Evolutionary conservation across 2,797 vertebrate species (phyloP).

Genomic region (Ctenopoma multispine): DNA sequence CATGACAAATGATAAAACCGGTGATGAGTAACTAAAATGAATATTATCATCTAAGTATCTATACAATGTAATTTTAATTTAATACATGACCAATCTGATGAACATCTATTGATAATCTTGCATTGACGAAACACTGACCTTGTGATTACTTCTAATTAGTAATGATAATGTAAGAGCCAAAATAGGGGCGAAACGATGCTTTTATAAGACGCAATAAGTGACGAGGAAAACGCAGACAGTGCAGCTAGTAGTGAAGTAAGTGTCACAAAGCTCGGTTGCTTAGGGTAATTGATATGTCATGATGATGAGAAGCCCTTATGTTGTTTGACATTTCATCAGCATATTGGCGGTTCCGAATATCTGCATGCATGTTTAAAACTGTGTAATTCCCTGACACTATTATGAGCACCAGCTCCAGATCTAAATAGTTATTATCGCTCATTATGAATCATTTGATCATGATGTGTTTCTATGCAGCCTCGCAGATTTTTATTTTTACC

Average conservation of each 20-base stretch:
- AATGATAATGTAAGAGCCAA: slow-evolving; percentile 26
- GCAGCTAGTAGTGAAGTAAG: slow-evolving; percentile 53
- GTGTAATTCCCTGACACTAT: slow-evolving; percentile 67
- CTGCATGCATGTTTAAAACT: slow-evolving; percentile 56
- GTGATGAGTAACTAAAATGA: slow-evolving; percentile 14
- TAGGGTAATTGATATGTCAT: slow-evolving; percentile 72
- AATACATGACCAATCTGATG: slow-evolving; percentile 9
- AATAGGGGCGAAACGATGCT: slow-evolving; percentile 50
- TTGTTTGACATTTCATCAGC: slow-evolving; percentile 74
- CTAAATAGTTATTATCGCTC: slow-evolving; percentile 66
- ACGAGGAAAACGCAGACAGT: slow-evolving; percentile 51
- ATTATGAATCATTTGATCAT: slow-evolving; percentile 67
- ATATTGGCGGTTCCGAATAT: slow-evolving; percentile 74
- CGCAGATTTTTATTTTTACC: slow-evolving; percentile 61
- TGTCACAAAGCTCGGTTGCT: slow-evolving; percentile 56
- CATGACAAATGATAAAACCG: slow-evolving; percentile 42
- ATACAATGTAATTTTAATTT: slow-evolving; percentile 10
- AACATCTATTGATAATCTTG: slow-evolving; percentile 21
- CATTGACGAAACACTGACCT: slow-evolving; percentile 30
- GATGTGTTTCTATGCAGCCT: slow-evolving; percentile 52
- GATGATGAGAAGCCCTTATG: slow-evolving; percentile 69
- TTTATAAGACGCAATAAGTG: slow-evolving; percentile 43
- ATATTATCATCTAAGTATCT: not conserved
- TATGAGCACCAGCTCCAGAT: slow-evolving; percentile 46
- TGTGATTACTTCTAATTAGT: slow-evolving; percentile 18